Conservation (phyloP, 2,888 invertebrate species). For the Megastigmus dorsalis region DNA sequence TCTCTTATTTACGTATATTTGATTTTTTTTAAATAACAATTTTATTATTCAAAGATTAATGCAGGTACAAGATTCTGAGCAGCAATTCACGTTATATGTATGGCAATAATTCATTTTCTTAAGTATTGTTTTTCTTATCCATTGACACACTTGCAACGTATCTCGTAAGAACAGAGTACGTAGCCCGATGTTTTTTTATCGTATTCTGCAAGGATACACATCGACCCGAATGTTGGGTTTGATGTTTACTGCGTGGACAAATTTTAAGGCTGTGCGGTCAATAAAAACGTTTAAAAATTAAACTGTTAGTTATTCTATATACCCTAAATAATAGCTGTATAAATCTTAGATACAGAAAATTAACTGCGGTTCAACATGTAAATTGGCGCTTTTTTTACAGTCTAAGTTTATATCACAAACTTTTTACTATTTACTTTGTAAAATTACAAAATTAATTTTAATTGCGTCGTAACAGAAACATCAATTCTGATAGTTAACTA, state of each 20-base stretch:
- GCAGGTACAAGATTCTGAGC: too few relatives aligned
- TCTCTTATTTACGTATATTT: conserved; percentile 13
- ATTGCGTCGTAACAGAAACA: conserved; percentile 14
- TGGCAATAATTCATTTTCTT: conserved; percentile 18
- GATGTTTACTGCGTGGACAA: conserved; percentile 64
- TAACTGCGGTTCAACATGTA: conserved; percentile 14
- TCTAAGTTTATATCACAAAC: conserved; percentile 53
- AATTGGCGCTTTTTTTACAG: too few relatives aligned
- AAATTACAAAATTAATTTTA: conserved; percentile 20
- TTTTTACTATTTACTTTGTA: conserved; percentile 37
- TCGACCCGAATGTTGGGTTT: conserved; percentile 57
- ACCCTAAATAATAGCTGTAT: conserved; percentile 28
- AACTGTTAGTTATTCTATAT: conserved; percentile 49
- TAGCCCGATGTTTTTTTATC: conserved; percentile 55
- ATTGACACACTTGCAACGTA: conserved; percentile 28
- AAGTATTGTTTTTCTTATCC: conserved; percentile 9
- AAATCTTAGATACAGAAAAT: conserved; percentile 33
- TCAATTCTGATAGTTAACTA: conserved; percentile 26
- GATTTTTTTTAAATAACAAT: neutral
- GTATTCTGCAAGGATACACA: conserved; percentile 55
- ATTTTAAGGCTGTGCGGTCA: conserved; percentile 73
- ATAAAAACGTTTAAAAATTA: conserved; percentile 68
- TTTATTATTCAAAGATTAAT: neutral
- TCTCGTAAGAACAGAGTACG: conserved; percentile 34
- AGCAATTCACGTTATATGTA: neutral